These are phyloP conservation scores for Synanthedon tipuliformis DNA, from an alignment of 2,888 invertebrate genomes.

Conservation along the genomic window DNA sequence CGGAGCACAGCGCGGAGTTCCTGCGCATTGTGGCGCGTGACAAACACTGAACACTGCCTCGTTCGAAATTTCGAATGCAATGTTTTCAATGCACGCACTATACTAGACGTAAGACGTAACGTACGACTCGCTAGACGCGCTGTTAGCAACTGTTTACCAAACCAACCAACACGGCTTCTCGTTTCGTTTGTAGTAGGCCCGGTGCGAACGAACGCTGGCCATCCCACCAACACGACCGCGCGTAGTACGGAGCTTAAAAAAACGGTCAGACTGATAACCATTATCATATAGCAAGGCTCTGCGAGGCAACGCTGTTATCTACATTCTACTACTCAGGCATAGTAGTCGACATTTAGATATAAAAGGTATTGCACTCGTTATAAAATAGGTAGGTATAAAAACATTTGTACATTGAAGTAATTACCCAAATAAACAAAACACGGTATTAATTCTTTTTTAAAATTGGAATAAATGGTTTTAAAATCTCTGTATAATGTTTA, in stretches of 20 bases:
- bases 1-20: slow-evolving; percentile 44
- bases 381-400: too few relatives aligned
- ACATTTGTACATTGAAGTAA: too few relatives aligned
- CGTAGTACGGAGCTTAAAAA: slow-evolving; percentile 1
- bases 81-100: slow-evolving; percentile 12
- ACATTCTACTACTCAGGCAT: neutral
- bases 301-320: slow-evolving; percentile 17
- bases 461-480: too few relatives aligned
- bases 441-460: too few relatives aligned
- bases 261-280: slow-evolving; percentile 7
- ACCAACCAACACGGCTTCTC: slow-evolving; percentile 15
- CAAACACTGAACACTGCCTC: slow-evolving; percentile 9
- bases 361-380: too few relatives aligned
- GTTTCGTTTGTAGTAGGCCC: slow-evolving; percentile 8
- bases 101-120: slow-evolving; percentile 16
- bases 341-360: too few relatives aligned
- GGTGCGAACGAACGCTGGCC: slow-evolving; percentile 30
- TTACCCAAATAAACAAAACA: too few relatives aligned
- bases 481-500: too few relatives aligned
- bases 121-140: slow-evolving; percentile 41
- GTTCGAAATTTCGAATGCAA: slow-evolving; percentile 1
- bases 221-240: slow-evolving; percentile 5
- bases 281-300: slow-evolving; percentile 33
- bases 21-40: slow-evolving; percentile 43
- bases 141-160: slow-evolving; percentile 43